phyloP scores from a whole-genome alignment of 2,888 invertebrate species.

The Callinectes sapidus region DNA sequence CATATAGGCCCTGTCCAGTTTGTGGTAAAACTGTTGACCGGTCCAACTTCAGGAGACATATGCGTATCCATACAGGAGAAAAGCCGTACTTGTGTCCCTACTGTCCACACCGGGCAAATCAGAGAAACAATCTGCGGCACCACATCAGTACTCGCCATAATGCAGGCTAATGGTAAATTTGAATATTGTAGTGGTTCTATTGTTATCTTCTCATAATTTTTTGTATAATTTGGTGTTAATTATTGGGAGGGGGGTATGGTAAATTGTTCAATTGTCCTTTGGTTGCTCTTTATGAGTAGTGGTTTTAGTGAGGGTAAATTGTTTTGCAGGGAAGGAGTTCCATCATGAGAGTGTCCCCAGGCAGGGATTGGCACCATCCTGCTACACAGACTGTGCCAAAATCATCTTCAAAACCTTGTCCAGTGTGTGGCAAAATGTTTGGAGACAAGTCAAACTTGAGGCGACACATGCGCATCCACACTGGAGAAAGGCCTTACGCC shows the following conservation, averaged over 20 bases:
- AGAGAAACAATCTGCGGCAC: conserved; percentile 57
- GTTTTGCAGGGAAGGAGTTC: conserved; percentile 51
- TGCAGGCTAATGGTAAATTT: conserved; percentile 19
- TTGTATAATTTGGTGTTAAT: conserved; percentile 6
- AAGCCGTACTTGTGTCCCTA: conserved; percentile 63
- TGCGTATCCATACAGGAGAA: conserved; percentile 65
- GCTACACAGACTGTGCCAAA: conserved; percentile 31
- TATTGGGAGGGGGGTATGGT: neutral
- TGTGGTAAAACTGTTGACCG: conserved; percentile 57
- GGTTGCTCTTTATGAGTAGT: conserved; percentile 28
- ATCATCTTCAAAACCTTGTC: conserved; percentile 45
- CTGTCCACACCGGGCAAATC: conserved; percentile 64
- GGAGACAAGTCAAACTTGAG: conserved; percentile 56
- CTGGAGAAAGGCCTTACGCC: conserved; percentile 65
- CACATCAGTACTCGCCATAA: conserved; percentile 54
- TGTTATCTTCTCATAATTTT: neutral
- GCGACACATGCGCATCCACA: conserved; percentile 64
- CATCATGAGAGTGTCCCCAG: conserved; percentile 44
- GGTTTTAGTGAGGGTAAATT: conserved; percentile 48
- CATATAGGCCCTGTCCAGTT: conserved; percentile 52
- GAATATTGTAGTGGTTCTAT: conserved; percentile 1
- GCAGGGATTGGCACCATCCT: conserved; percentile 39
- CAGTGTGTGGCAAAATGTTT: conserved; percentile 57
- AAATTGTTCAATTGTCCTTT: neutral
- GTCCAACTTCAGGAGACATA: conserved; percentile 62